Conservation (phyloP, 2,113 vertebrate genomes). For the Polypterus senegalus region DNA sequence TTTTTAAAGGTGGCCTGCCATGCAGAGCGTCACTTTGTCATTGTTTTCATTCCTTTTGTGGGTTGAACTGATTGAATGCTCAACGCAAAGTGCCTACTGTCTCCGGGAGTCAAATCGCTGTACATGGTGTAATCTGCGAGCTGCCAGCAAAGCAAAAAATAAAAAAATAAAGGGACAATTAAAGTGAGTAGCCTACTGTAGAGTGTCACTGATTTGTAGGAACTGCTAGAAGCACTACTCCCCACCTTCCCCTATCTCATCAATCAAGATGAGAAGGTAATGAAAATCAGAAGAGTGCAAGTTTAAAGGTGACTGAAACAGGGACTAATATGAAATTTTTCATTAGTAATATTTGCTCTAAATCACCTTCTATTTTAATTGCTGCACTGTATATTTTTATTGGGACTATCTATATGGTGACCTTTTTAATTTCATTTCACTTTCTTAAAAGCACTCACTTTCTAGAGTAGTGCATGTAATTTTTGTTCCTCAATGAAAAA, state of each 20-base stretch:
- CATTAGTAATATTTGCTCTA: constrained; percentile 11
- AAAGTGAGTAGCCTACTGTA: constrained; percentile 26
- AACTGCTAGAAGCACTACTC: constrained; percentile 18
- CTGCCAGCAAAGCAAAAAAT: constrained; percentile 18
- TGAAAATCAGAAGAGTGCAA: constrained; percentile 35
- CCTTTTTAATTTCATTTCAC: constrained; percentile 3
- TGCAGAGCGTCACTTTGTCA: constrained; percentile 25
- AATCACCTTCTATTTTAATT: constrained; percentile 1
- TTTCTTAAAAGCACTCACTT: not conserved
- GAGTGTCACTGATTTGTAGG: constrained; percentile 38
- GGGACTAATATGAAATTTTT: constrained; percentile 5
- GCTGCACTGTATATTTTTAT: not conserved
- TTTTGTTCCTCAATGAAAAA: not conserved
- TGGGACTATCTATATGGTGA: not conserved
- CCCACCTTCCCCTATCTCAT: constrained; percentile 30
- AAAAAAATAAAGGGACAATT: constrained; percentile 16
- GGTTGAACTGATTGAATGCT: constrained; percentile 20
- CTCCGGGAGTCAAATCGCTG: constrained; percentile 2
- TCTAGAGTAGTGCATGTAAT: not conserved
- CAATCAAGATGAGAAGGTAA: constrained; percentile 42
- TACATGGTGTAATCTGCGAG: constrained; percentile 20
- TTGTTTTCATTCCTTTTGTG: constrained; percentile 39
- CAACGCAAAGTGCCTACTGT: constrained; percentile 17
- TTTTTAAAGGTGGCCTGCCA: too few species aligned
- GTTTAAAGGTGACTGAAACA: constrained; percentile 14